Conservation (phyloP, 2,888 invertebrate genomes). For the Nephrotoma appendiculata region DNA sequence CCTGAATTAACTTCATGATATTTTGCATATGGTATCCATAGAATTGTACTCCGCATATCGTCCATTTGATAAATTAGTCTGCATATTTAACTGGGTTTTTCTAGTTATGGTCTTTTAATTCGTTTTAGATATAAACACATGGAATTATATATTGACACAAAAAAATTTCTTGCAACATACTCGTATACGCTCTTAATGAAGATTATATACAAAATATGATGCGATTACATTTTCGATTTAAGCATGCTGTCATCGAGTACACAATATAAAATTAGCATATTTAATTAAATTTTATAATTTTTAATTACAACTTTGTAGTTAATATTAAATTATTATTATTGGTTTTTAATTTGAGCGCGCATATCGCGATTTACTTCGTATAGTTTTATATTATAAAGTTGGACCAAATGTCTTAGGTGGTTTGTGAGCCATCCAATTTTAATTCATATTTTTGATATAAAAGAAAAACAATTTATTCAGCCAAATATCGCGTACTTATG, state of each 20-base stretch:
- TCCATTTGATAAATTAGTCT: not conserved
- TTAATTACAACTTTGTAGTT: not conserved
- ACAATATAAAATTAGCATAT: not conserved
- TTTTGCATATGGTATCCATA: not conserved
- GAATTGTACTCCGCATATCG: not conserved
- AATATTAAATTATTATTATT: not conserved
- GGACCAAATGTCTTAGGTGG: not conserved
- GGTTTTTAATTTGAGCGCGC: not conserved
- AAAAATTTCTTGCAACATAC: not conserved
- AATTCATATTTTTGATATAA: not conserved
- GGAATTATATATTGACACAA: not conserved
- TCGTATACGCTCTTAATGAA: not conserved
- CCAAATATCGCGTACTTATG: not conserved
- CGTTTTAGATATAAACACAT: not conserved
- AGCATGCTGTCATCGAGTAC: not conserved
- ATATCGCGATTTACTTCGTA: not conserved
- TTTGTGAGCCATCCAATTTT: not conserved
- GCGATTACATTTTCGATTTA: not conserved
- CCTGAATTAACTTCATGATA: not conserved
- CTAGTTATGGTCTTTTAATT: not conserved
- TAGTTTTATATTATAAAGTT: not conserved
- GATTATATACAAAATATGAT: not conserved
- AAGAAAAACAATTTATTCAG: not conserved
- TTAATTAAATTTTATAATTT: not conserved
- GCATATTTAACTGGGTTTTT: not conserved